These are phyloP conservation scores for Turdus rufiventris DNA, from an alignment of 2,113 vertebrate genomes.

Conservation along the genomic window DNA sequence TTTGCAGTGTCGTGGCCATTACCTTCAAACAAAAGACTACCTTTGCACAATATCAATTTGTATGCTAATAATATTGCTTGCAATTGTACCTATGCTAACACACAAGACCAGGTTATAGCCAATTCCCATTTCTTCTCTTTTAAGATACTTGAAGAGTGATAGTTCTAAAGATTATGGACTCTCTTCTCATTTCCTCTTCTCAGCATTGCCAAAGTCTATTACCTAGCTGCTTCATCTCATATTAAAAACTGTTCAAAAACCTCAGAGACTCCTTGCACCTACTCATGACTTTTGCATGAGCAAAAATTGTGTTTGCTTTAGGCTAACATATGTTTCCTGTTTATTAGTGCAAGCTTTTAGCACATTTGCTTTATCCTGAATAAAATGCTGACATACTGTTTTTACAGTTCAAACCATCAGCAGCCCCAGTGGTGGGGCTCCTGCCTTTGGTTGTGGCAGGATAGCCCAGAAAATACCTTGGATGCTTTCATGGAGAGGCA, in stretches of 20 bases:
- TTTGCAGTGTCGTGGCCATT: background rate
- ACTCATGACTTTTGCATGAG: background rate
- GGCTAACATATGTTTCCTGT: background rate
- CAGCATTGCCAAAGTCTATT: background rate
- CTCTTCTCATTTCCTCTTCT: background rate
- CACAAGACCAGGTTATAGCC: background rate
- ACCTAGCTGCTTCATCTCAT: background rate
- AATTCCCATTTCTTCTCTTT: background rate
- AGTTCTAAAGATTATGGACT: conserved; percentile 14
- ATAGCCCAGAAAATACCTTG: background rate
- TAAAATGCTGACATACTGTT: background rate
- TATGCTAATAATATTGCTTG: conserved; percentile 42
- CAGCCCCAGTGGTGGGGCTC: background rate
- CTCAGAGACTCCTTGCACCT: background rate
- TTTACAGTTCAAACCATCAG: background rate
- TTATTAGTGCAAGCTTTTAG: background rate
- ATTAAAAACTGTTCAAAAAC: background rate
- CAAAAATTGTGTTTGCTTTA: background rate
- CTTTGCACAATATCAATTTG: conserved; percentile 39
- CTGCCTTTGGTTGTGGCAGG: background rate
- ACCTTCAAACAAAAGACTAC: background rate
- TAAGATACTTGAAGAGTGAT: background rate
- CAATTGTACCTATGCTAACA: background rate
- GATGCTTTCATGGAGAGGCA: background rate
- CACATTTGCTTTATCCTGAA: background rate